Base-by-base conservation (phyloP, 2,113 vertebrate species). In the Phalacrocorax carbo region DNA sequence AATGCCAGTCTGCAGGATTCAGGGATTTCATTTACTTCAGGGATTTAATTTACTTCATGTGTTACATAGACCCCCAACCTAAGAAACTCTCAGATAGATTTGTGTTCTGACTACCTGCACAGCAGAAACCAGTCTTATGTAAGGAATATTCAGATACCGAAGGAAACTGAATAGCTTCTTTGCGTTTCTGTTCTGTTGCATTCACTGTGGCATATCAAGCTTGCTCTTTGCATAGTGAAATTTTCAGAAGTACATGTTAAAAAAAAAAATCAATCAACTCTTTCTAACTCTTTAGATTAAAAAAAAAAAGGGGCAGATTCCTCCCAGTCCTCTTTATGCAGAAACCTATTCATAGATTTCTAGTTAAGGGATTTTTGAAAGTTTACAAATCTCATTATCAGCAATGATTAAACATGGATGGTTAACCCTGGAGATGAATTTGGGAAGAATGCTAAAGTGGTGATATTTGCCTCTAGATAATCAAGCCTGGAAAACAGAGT, bases 321-420 rank as follows among this genome's bases (percentile, higher is more conserved):
- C 3, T 84, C 25, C 51, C 49, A 70, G n/a, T 86, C 61, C 4
- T 5, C 66, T 91, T 90, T 92, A 90, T 61, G 46, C 60, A 82
- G 54, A 94, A 72, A 65, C 36, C 65, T 93, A 72, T 82, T 83
- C 84, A 88, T 27, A 89, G 76, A 87, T 49, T 70, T 96, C 86
- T 95, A 86, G 77, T 86, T 94, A 87, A 82, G 29, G 78, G 19
- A 80, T 93, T 79, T 92, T 94, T 82, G n/a, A 64, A 95, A 52
- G 73, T 92, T 51, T 94, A 88, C 64, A 94, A 91, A 96, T 93
- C 84, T 96, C 69, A 95, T 91, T 97, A 86, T 81, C 32, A 91
- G 23, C 38, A 92, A 83, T 89, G 87, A 96, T 97, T 96, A 97
- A 95, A 80, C 90, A 95, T 55, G 54, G 95, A 93, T 96, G 88